Conservation (phyloP, 2,888 invertebrate species). For the Helobdella robusta region DNA sequence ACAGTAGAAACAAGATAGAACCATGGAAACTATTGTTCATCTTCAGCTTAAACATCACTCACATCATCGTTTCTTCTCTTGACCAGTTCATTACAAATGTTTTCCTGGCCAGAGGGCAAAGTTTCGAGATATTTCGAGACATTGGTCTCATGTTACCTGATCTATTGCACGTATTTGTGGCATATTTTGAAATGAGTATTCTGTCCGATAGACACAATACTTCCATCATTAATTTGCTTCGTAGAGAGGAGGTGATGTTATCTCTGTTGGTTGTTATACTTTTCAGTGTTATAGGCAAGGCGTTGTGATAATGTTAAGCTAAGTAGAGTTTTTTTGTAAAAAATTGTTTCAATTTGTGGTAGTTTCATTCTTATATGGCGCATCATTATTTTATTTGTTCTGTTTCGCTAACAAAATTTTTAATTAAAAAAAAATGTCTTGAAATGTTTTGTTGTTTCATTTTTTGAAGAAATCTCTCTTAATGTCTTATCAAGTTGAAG, state of each 20-base stretch:
- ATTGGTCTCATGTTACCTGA: slow-evolving; percentile 46
- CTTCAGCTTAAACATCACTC: slow-evolving; percentile 42
- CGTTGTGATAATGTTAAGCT: no score
- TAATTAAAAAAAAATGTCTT: no score
- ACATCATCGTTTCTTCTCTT: slow-evolving; percentile 43
- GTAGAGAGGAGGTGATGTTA: slow-evolving; percentile 46
- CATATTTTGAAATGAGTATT: slow-evolving; percentile 47
- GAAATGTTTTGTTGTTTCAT: no score
- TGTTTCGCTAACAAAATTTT: no score
- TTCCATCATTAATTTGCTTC: slow-evolving; percentile 42
- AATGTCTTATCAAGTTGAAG: no score
- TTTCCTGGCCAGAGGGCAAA: slow-evolving; percentile 38
- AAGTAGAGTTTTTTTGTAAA: no score
- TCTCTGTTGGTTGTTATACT: slow-evolving; percentile 42
- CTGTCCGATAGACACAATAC: slow-evolving; percentile 41
- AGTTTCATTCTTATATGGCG: no score
- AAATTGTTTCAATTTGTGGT: no score
- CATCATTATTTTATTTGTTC: no score
- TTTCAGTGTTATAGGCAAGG: slow-evolving; percentile 32
- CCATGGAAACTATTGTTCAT: slow-evolving; percentile 45
- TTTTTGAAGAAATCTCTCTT: no score
- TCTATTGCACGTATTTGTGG: slow-evolving; percentile 53
- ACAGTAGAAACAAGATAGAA: slow-evolving; percentile 37
- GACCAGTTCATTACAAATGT: slow-evolving; percentile 47
- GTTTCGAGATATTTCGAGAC: slow-evolving; percentile 43